Base-by-base conservation (phyloP, 2,797 vertebrate species). In the Triplophysa yarkandensis region DNA sequence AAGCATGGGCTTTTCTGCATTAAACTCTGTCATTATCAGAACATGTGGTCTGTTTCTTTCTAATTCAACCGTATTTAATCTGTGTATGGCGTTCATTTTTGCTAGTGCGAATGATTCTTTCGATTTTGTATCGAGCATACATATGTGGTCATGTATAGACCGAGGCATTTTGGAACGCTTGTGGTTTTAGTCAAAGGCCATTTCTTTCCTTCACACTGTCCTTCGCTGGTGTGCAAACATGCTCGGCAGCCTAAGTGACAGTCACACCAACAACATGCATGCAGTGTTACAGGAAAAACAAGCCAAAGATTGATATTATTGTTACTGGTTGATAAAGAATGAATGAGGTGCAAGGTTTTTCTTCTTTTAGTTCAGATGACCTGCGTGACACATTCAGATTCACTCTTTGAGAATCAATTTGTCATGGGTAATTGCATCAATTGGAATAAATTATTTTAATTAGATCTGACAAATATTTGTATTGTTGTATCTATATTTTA, bases 1-100 rank as follows among this genome's bases (percentile, higher is more conserved):
- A 88, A 87, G 84, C 86, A 87, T 88, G 86, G 87, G 83, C 83
- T 88, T 88, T 85, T 89, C 85, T 89, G 77, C 83, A 87, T 88
- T 89, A 89, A 89, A 90, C 73, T 74, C 57, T 48, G 67, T 81
- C 68, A 75, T 68, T 71, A 55, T 61, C 27, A 52, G 43, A 32
- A 44, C 1, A 27, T 72, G 67, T 50, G 41, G 23, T 16, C 57
- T 64, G 30, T 54, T 80, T 73, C 50, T 41, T 52, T 17, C 57
- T 54, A 48, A 48, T 72, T 21, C 21, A 25, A 25, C 11, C 14
- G 9, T 19, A 23, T 50, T 50, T 13, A 23, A 66, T 76, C 66
- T 60, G 55, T 61, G 30, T 39, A 32, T 61, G 17, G 77, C 71
- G 39, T 19, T 28, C 63, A 14, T 54, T 76, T 28, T 74, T 66